Conservation (phyloP, 37 sponge, comb jelly and placozoan genomes). For the Halichondria panicea region DNA sequence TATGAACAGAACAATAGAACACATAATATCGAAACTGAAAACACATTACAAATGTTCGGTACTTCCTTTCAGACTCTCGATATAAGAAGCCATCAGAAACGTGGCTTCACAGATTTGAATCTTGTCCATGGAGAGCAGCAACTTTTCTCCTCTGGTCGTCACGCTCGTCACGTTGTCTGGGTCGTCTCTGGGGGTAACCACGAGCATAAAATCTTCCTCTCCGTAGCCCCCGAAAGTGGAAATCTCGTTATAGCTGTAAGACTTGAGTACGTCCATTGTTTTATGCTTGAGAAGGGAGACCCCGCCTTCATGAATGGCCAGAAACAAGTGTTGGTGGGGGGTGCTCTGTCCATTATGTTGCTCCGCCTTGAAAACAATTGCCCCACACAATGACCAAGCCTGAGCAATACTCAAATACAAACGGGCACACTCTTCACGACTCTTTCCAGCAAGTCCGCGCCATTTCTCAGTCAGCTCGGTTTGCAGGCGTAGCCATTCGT, state of each 20-base stretch:
- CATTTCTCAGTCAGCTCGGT: slow-evolving; percentile 35
- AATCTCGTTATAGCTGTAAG: slow-evolving; percentile 29
- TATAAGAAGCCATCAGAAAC: slow-evolving; percentile 50
- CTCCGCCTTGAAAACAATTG: slow-evolving; percentile 46
- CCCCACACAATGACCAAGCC: slow-evolving; percentile 36
- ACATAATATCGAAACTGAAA: no score
- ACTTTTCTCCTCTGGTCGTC: no score
- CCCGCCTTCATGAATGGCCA: slow-evolving; percentile 45
- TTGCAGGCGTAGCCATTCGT: slow-evolving; percentile 40
- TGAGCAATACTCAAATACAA: slow-evolving; percentile 27
- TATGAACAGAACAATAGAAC: no score
- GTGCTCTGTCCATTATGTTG: no score
- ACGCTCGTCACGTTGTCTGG: no score
- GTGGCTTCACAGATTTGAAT: slow-evolving; percentile 46
- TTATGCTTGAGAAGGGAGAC: slow-evolving; percentile 18
- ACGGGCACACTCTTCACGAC: slow-evolving; percentile 20
- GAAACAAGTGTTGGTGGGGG: no score
- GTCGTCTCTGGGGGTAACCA: slow-evolving; percentile 10
- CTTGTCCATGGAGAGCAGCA: slow-evolving; percentile 46
- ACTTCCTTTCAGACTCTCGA: no score
- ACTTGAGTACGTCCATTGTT: not conserved
- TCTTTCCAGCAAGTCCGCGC: slow-evolving; percentile 18
- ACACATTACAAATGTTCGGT: no score
- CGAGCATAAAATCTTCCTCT: slow-evolving; percentile 47
- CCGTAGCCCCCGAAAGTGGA: slow-evolving; percentile 48